A percentile compares a stretch with the other conserved stretches of the same genome.
These are phyloP conservation scores for Palythoa grandis DNA, from an alignment of 92 coral and sea anemone genomes.

Conservation along the genomic window DNA sequence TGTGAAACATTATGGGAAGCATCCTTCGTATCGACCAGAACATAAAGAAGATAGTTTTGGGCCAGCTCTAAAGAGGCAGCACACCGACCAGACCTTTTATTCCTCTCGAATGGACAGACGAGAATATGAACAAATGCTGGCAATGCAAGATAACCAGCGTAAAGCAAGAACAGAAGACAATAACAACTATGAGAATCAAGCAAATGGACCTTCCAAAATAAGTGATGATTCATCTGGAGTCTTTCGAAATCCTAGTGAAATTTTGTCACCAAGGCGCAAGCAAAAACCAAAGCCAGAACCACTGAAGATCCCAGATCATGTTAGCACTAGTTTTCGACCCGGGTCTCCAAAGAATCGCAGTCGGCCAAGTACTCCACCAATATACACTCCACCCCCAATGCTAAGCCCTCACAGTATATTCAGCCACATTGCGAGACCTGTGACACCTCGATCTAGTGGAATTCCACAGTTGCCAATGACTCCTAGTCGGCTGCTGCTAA, in stretches of 20 bases:
- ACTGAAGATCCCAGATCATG: constrained; percentile 86
- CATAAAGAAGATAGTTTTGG: constrained; percentile 37
- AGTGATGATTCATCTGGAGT: constrained; percentile 57
- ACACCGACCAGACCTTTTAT: constrained; percentile 37
- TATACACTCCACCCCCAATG: constrained; percentile 98
- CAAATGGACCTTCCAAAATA: constrained; percentile 42
- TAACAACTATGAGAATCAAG: constrained; percentile 45
- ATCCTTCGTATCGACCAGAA: constrained; percentile 17
- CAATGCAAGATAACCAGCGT: constrained; percentile 28
- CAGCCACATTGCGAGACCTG: constrained; percentile 83
- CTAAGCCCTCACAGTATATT: constrained; percentile 93
- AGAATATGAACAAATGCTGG: constrained; percentile 45
- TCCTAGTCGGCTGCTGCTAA: constrained; percentile 90
- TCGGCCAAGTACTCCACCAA: constrained; percentile 88
- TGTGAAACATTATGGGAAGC: constrained; percentile 31
- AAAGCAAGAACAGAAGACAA: constrained; percentile 38
- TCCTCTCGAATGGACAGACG: constrained; percentile 40
- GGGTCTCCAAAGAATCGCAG: constrained; percentile 71
- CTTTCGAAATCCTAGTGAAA: constrained; percentile 86
- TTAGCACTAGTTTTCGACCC: constrained; percentile 73
- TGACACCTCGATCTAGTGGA: constrained; percentile 85
- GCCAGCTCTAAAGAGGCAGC: constrained; percentile 52
- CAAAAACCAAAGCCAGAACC: constrained; percentile 94
- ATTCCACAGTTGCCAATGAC: constrained; percentile 86
- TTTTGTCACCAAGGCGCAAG: constrained; percentile 85